Conservation (phyloP, 2,888 invertebrate species). For the Tinea semifulvella region DNA sequence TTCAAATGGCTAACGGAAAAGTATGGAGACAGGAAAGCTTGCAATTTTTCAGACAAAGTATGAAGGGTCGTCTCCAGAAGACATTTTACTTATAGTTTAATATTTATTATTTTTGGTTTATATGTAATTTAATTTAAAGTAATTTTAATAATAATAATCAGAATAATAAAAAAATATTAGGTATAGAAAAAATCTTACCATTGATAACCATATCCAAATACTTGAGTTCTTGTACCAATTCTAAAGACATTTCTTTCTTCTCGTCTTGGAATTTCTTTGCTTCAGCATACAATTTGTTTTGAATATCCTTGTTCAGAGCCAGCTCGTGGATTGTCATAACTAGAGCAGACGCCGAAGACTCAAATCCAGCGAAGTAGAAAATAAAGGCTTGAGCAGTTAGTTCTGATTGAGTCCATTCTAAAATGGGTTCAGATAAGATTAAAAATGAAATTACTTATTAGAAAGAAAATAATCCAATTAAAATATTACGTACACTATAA, state of each 20-base stretch:
- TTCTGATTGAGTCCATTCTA: conserved; percentile 49
- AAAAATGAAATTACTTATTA: background rate
- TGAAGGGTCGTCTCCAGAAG: too few species aligned
- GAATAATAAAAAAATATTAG: background rate
- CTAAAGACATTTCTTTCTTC: conserved; percentile 29
- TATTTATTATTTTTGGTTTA: too few species aligned
- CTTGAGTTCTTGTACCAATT: conserved; percentile 26
- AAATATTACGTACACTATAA: too few species aligned
- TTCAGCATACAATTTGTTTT: conserved; percentile 48
- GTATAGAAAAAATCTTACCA: too few species aligned
- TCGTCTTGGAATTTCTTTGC: conserved; percentile 29
- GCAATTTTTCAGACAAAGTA: too few species aligned
- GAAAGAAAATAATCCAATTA: too few species aligned
- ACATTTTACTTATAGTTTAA: too few species aligned
- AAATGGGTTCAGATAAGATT: too few species aligned
- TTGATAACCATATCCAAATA: conserved; percentile 27
- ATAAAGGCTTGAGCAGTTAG: conserved; percentile 50
- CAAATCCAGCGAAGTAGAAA: conserved; percentile 57
- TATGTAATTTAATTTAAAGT: too few species aligned
- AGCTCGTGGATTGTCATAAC: conserved; percentile 47
- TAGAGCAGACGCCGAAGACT: conserved; percentile 43
- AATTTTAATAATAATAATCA: too few species aligned
- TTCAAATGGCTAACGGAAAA: too few species aligned
- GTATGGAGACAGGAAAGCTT: too few species aligned
- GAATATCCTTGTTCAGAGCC: conserved; percentile 43